Evolutionary conservation across 2,113 vertebrate genomes (phyloP).

Genomic region (Catharus fuscescens): DNA sequence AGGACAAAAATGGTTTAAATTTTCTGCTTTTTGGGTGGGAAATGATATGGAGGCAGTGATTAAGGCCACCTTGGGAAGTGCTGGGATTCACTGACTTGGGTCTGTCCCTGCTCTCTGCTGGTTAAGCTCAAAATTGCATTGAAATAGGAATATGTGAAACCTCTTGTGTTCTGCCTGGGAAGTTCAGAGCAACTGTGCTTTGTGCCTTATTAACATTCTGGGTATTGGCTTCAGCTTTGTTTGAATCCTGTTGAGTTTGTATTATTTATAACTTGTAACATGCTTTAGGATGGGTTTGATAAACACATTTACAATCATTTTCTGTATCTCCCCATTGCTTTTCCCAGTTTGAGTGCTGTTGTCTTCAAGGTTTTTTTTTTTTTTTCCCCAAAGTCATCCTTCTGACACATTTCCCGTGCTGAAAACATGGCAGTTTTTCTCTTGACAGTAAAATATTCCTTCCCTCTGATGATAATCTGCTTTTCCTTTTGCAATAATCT

Average conservation of each 20-base stretch:
- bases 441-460: conserved; percentile 45
- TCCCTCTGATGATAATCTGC: conserved; percentile 22
- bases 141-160: neutral
- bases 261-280: neutral
- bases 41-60: neutral
- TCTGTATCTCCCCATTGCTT: neutral
- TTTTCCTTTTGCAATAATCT: conserved; percentile 38
- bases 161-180: neutral
- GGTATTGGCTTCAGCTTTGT: neutral
- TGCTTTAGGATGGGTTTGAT: neutral
- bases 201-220: neutral
- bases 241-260: neutral
- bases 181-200: neutral
- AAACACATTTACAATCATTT: neutral
- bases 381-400: conserved; percentile 20
- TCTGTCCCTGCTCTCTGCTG: conserved; percentile 60
- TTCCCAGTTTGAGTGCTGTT: conserved; percentile 26
- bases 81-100: neutral
- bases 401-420: neutral
- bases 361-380: neutral
- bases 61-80: neutral
- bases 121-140: conserved; percentile 50
- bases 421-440: conserved; percentile 52
- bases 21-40: neutral
- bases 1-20: neutral